Evolutionary conservation across 2,113 vertebrate genomes (phyloP).

Genomic region (Electrona antarctica): DNA sequence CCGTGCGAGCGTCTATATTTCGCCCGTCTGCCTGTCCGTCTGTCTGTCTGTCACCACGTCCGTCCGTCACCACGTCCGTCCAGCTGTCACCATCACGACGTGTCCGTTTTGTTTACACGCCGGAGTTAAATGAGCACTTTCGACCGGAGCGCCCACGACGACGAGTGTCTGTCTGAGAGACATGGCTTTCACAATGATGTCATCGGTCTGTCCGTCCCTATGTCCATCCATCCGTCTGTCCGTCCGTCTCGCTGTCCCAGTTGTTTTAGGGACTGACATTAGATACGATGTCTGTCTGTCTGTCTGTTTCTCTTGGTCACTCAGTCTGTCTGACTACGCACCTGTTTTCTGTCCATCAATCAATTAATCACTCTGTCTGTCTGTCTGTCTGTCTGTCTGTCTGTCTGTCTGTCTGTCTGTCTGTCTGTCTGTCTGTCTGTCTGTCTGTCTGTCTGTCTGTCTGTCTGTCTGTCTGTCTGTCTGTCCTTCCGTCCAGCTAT

Average conservation of each 20-base stretch:
- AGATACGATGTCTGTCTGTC: conserved; percentile 16
- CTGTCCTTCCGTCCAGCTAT: too few species aligned
- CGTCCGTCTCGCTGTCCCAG: conserved; percentile 22
- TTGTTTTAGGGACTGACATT: too few species aligned
- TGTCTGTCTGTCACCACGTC: conserved; percentile 4
- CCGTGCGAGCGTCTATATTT: conserved; percentile 53
- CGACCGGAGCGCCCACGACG: too few species aligned
- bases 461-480: not conserved
- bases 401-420: conserved; percentile 10
- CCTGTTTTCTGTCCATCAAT: conserved; percentile 39
- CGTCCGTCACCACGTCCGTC: conserved; percentile 42
- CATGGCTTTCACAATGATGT: conserved; percentile 63
- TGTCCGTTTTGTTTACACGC: too few species aligned
- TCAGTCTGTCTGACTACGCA: conserved; percentile 32
- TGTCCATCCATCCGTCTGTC: conserved; percentile 25
- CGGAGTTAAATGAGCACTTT: too few species aligned
- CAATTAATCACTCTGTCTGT: conserved; percentile 28
- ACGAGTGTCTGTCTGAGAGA: conserved; percentile 41
- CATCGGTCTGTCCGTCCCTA: conserved; percentile 39
- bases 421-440: conserved; percentile 4
- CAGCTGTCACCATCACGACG: conserved; percentile 46
- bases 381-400: conserved; percentile 30
- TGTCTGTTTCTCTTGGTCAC: conserved; percentile 14
- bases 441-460: not conserved
- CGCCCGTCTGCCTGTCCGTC: conserved; percentile 47